phyloP scores from a whole-genome alignment of 2,888 invertebrate species.

The Schizotus pectinicornis region DNA sequence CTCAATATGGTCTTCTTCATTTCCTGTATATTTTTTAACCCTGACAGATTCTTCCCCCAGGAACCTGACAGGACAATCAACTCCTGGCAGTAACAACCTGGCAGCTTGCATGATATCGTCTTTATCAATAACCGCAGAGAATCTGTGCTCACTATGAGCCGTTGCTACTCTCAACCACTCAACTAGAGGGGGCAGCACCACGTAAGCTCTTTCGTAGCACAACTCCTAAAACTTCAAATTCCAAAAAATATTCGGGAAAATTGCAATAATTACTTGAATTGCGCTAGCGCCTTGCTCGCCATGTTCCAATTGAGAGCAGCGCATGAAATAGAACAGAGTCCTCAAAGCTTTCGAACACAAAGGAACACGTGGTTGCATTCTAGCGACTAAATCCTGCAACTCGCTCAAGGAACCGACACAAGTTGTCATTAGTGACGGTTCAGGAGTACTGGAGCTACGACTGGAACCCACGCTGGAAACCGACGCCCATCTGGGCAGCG shows the following conservation, averaged over 20 bases:
- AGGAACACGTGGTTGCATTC: conserved; percentile 62
- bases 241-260: no score
- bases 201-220: conserved; percentile 86
- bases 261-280: conserved; percentile 38
- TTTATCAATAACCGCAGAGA: conserved; percentile 74
- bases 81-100: conserved; percentile 81
- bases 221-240: conserved; percentile 60
- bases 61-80: conserved; percentile 85
- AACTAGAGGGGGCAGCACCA: conserved; percentile 86
- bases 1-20: conserved; percentile 54
- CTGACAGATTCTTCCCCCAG: conserved; percentile 67
- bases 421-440: conserved; percentile 80
- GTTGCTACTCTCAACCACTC: conserved; percentile 88
- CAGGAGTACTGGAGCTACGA: conserved; percentile 60
- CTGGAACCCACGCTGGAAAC: conserved; percentile 60
- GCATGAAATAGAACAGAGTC: conserved; percentile 89
- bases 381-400: conserved; percentile 75
- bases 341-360: conserved; percentile 74
- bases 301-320: conserved; percentile 78
- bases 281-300: conserved; percentile 51
- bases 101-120: conserved; percentile 92
- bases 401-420: conserved; percentile 86
- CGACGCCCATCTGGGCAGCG: conserved; percentile 79
- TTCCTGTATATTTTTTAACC: conserved; percentile 52
- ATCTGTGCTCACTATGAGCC: conserved; percentile 82